Conservation (phyloP, 1,140 invertebrate species). For the Brachionus sp. region DNA sequence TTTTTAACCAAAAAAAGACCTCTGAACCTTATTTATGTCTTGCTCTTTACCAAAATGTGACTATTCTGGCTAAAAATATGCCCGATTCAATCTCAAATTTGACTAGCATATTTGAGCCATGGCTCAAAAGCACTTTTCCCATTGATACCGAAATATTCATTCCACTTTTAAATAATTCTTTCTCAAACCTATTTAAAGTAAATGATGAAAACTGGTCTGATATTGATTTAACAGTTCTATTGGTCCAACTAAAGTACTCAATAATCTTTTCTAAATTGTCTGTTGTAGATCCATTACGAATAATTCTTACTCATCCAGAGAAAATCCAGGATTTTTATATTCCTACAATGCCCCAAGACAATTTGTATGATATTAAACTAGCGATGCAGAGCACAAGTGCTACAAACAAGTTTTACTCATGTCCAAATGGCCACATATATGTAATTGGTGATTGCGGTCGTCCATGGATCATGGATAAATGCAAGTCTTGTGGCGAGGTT, state of each 20-base stretch:
- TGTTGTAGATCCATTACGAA: constrained; percentile 24
- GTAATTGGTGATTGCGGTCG: constrained; percentile 54
- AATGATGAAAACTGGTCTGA: constrained; percentile 20
- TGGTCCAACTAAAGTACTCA: constrained; percentile 32
- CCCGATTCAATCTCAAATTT: background rate
- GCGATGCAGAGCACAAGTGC: constrained; percentile 48
- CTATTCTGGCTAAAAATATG: constrained; percentile 45
- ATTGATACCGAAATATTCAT: background rate
- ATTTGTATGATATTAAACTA: constrained; percentile 47
- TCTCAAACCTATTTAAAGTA: background rate
- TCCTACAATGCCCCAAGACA: constrained; percentile 48
- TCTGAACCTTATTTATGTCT: constrained; percentile 24
- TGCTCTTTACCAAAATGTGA: constrained; percentile 50
- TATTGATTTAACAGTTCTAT: background rate
- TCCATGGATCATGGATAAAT: constrained; percentile 47
- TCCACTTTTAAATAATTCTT: constrained; percentile 5
- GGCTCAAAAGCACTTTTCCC: background rate
- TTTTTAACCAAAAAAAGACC: background rate
- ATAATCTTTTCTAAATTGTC: background rate
- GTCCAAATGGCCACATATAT: constrained; percentile 55
- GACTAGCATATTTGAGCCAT: constrained; percentile 11
- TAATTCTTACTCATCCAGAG: background rate
- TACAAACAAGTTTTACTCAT: constrained; percentile 49
- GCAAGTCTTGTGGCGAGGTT: constrained; percentile 50
- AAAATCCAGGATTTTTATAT: constrained; percentile 23